These are phyloP conservation scores for Megathymus violae DNA, from an alignment of 1,140 invertebrate genomes.

Conservation along the genomic window DNA sequence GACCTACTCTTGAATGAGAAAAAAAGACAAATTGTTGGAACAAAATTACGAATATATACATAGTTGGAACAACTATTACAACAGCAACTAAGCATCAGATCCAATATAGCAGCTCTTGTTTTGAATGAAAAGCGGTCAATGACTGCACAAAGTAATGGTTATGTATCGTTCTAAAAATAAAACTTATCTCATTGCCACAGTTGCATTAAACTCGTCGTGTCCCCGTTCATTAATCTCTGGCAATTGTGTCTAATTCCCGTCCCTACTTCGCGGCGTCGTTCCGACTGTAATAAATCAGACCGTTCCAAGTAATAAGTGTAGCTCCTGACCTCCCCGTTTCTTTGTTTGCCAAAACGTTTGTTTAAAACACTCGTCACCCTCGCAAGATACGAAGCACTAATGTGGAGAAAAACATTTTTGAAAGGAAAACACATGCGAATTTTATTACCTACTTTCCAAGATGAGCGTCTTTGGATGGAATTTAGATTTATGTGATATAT, in stretches of 20 bases:
- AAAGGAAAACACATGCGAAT: slow-evolving; percentile 18
- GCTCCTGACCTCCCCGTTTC: slow-evolving; percentile 20
- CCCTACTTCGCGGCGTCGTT: slow-evolving; percentile 15
- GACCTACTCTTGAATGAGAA: no score
- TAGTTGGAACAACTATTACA: no score
- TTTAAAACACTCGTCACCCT: slow-evolving; percentile 33
- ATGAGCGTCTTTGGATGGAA: no score
- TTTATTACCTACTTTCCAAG: slow-evolving; percentile 7
- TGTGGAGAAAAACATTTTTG: slow-evolving; percentile 7
- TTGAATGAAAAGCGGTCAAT: no score
- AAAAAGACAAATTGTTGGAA: no score
- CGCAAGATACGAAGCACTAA: slow-evolving; percentile 14
- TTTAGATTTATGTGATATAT: no score
- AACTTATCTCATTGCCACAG: slow-evolving; percentile 32
- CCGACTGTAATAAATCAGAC: slow-evolving; percentile 23
- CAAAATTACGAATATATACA: no score
- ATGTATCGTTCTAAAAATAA: no score
- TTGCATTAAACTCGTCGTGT: slow-evolving; percentile 42
- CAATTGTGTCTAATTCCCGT: slow-evolving; percentile 40
- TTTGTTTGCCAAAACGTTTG: slow-evolving; percentile 40
- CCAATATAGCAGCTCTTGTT: no score
- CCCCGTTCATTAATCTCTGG: slow-evolving; percentile 43
- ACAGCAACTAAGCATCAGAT: no score
- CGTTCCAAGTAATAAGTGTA: slow-evolving; percentile 11
- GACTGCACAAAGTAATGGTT: no score